These are phyloP conservation scores for Indri indri DNA, from an alignment of 2,113 vertebrate species.

Conservation along the genomic window DNA sequence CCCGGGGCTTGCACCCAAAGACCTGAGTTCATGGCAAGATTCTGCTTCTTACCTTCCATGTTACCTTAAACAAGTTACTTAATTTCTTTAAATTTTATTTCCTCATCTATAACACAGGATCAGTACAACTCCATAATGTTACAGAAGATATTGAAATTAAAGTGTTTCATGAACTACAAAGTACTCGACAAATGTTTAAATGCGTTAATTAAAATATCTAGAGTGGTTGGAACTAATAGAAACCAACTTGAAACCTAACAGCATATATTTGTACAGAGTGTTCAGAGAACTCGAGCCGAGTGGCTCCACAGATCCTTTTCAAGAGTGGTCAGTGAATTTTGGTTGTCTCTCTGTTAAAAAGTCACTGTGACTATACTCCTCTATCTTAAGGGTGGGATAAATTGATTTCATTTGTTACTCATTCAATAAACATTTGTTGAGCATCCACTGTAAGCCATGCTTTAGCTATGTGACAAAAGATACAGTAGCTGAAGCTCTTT, in stretches of 20 bases:
- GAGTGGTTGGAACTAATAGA: not conserved
- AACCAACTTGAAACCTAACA: not conserved
- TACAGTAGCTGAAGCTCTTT: not conserved
- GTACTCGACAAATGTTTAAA: constrained; percentile 23
- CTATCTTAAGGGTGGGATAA: not conserved
- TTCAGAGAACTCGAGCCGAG: not conserved
- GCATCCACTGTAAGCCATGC: not conserved
- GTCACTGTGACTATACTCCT: not conserved
- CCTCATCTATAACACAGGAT: not conserved
- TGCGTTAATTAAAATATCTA: not conserved
- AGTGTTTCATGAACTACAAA: not conserved
- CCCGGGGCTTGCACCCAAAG: constrained; percentile 17
- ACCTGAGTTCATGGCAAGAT: constrained; percentile 16
- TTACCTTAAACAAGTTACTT: constrained; percentile 9
- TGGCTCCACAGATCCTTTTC: not conserved
- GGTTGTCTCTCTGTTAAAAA: not conserved
- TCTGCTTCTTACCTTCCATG: not conserved
- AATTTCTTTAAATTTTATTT: constrained; percentile 16
- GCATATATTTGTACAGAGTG: not conserved
- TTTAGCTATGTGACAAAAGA: not conserved
- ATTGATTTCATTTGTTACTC: not conserved
- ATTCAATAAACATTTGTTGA: constrained; percentile 1
- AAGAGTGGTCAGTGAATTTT: not conserved
- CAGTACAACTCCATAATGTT: not conserved
- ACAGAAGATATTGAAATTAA: constrained; percentile 11